Percentiles rank a stretch among this genome's conserved stretches.
These are phyloP conservation scores for Brachionus asplanchnoidis DNA, from an alignment of 1,140 invertebrate genomes.

Conservation along the genomic window DNA sequence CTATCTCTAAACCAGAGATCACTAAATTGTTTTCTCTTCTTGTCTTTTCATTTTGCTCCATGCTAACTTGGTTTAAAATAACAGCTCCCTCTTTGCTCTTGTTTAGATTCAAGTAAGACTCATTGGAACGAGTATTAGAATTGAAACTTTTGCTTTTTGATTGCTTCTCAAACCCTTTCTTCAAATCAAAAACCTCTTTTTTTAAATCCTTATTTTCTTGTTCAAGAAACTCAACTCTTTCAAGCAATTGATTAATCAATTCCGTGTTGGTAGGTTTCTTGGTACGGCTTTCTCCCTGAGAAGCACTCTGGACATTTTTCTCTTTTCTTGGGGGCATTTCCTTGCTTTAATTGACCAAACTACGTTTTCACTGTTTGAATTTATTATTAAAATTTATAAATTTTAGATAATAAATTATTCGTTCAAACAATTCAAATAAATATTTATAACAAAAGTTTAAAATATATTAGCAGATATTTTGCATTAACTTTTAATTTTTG, in stretches of 20 bases:
- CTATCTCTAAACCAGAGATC: neutral
- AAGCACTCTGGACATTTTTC: conserved; percentile 59
- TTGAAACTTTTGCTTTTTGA: neutral
- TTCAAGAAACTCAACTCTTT: neutral
- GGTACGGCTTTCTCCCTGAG: conserved; percentile 46
- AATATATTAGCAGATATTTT: neutral
- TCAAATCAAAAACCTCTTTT: neutral
- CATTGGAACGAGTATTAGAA: neutral
- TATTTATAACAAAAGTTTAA: neutral
- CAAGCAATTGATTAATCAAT: neutral
- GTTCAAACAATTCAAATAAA: neutral
- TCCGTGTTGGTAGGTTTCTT: neutral
- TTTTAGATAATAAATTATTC: too few species aligned
- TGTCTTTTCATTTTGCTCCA: neutral
- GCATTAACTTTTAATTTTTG: too few species aligned
- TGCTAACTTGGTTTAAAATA: neutral
- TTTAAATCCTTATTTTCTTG: too few species aligned
- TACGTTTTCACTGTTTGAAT: too few species aligned
- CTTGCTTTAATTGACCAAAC: too few species aligned
- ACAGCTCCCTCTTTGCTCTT: neutral
- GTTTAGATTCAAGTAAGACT: neutral
- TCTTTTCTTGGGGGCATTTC: conserved; percentile 61
- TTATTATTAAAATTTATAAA: too few species aligned
- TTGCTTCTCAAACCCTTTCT: neutral
- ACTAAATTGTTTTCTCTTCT: neutral